A percentile compares a stretch with the other conserved stretches of the same genome.
phyloP scores from a whole-genome alignment of 2,113 vertebrate genomes.

The Ceyx melanurus region DNA sequence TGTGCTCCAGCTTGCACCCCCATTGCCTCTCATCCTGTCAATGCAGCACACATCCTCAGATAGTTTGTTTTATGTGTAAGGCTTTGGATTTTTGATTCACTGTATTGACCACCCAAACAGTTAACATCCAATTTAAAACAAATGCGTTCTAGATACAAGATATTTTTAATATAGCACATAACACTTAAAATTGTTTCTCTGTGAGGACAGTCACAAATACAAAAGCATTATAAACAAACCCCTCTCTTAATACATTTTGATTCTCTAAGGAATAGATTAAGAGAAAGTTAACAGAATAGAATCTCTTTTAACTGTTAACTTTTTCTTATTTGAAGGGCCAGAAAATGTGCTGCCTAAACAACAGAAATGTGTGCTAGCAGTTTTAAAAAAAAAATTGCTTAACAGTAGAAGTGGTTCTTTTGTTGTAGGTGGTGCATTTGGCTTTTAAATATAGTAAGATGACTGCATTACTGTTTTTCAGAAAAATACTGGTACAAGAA shows the following conservation, averaged over 20 bases:
- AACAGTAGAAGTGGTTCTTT: accelerated
- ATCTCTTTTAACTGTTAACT: not conserved
- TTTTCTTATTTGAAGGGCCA: not conserved
- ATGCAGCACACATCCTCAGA: not conserved
- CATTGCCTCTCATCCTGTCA: not conserved
- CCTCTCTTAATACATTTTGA: not conserved
- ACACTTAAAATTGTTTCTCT: not conserved
- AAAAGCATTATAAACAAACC: not conserved
- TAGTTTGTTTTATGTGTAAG: not conserved
- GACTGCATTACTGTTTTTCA: not conserved
- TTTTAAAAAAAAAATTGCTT: not conserved
- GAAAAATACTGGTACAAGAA: not conserved
- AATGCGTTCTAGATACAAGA: not conserved
- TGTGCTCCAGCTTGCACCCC: no score
- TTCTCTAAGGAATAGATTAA: not conserved
- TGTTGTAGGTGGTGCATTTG: not conserved
- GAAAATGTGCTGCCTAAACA: not conserved
- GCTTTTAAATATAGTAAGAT: not conserved
- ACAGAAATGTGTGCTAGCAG: not conserved
- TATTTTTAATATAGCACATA: not conserved
- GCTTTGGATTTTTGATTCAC: not conserved
- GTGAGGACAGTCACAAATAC: not conserved
- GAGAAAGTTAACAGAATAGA: not conserved
- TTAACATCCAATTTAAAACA: not conserved
- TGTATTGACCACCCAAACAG: not conserved